Evolutionary conservation across 2,113 vertebrate species (phyloP).

Genomic region (Micromys minutus): DNA sequence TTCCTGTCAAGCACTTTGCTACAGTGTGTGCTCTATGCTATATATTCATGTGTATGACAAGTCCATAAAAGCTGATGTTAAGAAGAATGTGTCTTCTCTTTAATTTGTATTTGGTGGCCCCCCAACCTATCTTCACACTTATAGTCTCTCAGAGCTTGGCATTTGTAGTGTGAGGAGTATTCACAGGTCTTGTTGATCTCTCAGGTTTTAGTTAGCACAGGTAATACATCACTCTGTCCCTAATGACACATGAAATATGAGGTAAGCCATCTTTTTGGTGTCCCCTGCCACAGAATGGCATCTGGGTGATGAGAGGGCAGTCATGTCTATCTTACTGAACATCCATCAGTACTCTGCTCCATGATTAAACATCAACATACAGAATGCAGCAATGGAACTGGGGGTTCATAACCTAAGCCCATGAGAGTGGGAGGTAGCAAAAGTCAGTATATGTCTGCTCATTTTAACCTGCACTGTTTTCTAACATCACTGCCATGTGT

Average conservation of each 20-base stretch:
- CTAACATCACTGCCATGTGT: neutral
- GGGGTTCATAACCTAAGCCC: conserved; percentile 20
- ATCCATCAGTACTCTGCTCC: neutral
- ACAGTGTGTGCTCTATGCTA: too few relatives aligned
- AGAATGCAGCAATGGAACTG: neutral
- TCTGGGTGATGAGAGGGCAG: neutral
- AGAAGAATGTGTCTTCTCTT: neutral
- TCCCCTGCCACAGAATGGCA: neutral
- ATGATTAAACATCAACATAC: conserved; percentile 28
- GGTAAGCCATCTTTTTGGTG: neutral
- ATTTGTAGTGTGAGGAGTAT: neutral
- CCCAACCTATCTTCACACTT: neutral
- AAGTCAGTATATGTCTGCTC: neutral
- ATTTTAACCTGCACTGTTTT: neutral
- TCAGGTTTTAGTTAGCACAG: neutral
- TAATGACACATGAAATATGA: conserved; percentile 22
- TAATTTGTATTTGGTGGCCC: neutral
- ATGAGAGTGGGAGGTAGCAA: neutral
- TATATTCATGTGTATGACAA: neutral
- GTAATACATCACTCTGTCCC: neutral
- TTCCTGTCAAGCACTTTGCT: neutral
- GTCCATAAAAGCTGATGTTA: neutral
- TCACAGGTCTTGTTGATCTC: conserved; percentile 1
- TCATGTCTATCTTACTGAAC: neutral
- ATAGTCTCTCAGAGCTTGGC: neutral